phyloP scores from a whole-genome alignment of 92 coral and sea anemone genomes.

The Zoanthus gigantus region DNA sequence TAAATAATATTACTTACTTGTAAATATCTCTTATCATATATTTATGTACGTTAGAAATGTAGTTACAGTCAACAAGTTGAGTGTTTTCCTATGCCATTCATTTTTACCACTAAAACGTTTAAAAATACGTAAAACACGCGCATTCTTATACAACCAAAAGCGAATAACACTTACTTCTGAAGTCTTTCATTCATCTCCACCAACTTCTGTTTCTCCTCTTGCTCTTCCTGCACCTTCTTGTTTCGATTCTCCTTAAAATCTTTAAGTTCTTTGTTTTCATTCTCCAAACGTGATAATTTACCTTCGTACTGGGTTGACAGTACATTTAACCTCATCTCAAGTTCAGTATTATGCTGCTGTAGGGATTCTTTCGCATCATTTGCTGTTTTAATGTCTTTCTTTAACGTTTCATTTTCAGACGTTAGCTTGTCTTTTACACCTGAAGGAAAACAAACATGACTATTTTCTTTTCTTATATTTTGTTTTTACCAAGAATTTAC shows the following conservation, averaged over 20 bases:
- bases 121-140: no score
- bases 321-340: conserved; percentile 81
- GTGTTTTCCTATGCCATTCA: no score
- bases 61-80: no score
- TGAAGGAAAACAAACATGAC: background rate
- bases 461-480: background rate
- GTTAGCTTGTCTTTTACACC: conserved; percentile 71
- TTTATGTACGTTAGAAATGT: no score
- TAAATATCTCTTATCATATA: no score
- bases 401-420: conserved; percentile 85
- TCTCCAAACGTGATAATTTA: conserved; percentile 80
- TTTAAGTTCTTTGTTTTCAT: conserved; percentile 79
- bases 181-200: conserved; percentile 58
- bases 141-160: no score
- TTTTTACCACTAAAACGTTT: no score
- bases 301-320: conserved; percentile 89
- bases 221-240: conserved; percentile 63
- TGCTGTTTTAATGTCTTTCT: conserved; percentile 67
- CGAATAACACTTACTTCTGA: background rate
- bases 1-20: no score
- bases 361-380: conserved; percentile 78
- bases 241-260: conserved; percentile 60
- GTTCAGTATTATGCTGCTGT: conserved; percentile 68
- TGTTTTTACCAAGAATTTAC: background rate
- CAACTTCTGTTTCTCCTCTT: conserved; percentile 58